These are phyloP conservation scores for Melolontha melolontha DNA, from an alignment of 2,888 invertebrate species.

Conservation along the genomic window DNA sequence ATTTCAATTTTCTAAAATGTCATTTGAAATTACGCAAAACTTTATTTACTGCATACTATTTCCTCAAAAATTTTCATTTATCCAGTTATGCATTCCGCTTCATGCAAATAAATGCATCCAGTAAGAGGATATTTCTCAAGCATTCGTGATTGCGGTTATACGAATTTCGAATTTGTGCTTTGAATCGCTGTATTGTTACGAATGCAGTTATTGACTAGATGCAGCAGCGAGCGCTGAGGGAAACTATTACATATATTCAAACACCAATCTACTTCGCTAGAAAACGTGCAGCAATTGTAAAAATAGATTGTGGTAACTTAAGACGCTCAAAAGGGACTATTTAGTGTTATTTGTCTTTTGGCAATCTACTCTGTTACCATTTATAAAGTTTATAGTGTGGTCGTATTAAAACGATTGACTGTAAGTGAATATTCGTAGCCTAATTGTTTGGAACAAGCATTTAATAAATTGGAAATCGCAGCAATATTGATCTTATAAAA, in stretches of 20 bases:
- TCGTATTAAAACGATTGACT: too few relatives aligned
- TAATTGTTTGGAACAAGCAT: too few relatives aligned
- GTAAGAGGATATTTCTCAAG: not conserved
- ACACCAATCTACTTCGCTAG: constrained; percentile 7
- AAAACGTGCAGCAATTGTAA: not conserved
- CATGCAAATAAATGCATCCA: not conserved
- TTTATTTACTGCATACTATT: not conserved
- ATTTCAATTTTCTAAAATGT: too few relatives aligned
- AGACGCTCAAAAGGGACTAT: not conserved
- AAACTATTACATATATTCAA: constrained; percentile 8
- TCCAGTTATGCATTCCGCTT: constrained; percentile 1
- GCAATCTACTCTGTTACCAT: too few relatives aligned
- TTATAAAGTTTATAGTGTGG: too few relatives aligned
- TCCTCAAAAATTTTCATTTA: not conserved
- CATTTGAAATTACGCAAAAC: too few relatives aligned
- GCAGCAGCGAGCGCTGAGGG: not conserved
- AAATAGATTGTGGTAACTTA: not conserved
- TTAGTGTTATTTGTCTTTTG: too few relatives aligned
- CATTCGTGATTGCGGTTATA: constrained; percentile 13
- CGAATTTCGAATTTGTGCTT: constrained; percentile 7
- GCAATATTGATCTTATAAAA: too few relatives aligned
- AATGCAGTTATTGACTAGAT: constrained; percentile 9
- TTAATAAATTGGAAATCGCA: too few relatives aligned
- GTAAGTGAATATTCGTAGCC: too few relatives aligned
- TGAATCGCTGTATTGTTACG: constrained; percentile 13